Evolutionary conservation across 92 coral and sea anemone genomes (phyloP), one percentile per base, ranked within the genome.

Genomic region (Parazoanthus darwini): DNA sequence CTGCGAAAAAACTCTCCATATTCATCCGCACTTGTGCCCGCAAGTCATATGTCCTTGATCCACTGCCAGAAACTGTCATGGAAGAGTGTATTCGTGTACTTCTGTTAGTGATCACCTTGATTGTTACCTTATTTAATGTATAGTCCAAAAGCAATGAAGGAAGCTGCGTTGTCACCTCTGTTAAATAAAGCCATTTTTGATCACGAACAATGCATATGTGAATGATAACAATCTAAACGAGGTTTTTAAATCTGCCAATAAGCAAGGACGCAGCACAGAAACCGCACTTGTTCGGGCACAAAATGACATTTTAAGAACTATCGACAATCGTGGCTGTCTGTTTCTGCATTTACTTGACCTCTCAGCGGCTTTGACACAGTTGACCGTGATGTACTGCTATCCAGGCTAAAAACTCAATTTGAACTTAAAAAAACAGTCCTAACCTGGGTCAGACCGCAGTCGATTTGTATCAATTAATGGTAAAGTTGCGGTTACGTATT

Each of bases 11-110:
- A 25, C 73, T 66, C 8, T 66, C 73, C 29, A 16, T 7, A 66
- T 18, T 66, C 22, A 77, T 37, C 46, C 81, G 54, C 35, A 77
- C 81, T 23, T 77, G 48, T 77, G 81, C 42, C 33, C 54, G 81
- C 81, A 77, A n/a, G 81, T n/a, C 81, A 2, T 77, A 48, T 33
- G 81, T 77, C 81, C 81, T n/a, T 77, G 73, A 66, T 66, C 73
- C 73, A 15, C 25, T 66, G 29, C 25, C 73, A 66, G 81, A 26
- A 6, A 22, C 38, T 11, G 44, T n/a, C 46, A 37, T 44, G 54
- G 22, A 37, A 37, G 54, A 44, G 8, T 26, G 46, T 9, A 5
- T 29, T 77, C 10, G 33, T 37, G 81, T 77, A 77, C 6, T 77
- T 77, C 81, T 77, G 7, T 48, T 48, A 14, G 81, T 77, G 54